Conservation (phyloP, 1,140 invertebrate genomes). For the Neomicropteryx cornuta region DNA sequence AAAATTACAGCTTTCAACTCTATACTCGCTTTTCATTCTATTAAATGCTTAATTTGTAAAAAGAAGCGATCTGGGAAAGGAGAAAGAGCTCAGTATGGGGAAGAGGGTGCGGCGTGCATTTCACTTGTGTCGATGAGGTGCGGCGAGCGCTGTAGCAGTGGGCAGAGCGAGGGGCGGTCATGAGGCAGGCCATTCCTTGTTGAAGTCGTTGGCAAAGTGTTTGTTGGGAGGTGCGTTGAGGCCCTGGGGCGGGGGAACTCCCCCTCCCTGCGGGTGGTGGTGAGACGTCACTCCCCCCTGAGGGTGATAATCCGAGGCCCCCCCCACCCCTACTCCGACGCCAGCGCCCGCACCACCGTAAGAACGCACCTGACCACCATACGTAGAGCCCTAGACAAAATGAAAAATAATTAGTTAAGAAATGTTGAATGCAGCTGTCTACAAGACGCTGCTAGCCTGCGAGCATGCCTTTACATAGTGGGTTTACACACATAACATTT, state of each 20-base stretch:
- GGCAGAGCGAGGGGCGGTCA: constrained; percentile 18
- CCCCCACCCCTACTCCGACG: constrained; percentile 28
- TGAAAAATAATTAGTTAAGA: constrained; percentile 4
- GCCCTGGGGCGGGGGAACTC: constrained; percentile 31
- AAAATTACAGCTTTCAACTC: too few relatives aligned
- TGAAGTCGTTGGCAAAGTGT: constrained; percentile 38
- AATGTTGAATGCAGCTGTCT: neutral
- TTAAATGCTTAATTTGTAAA: too few relatives aligned
- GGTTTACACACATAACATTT: too few relatives aligned
- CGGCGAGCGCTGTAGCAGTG: too few relatives aligned
- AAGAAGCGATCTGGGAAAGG: too few relatives aligned
- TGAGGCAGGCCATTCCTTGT: constrained; percentile 41
- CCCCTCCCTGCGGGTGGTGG: constrained; percentile 33
- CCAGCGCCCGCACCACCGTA: constrained; percentile 31
- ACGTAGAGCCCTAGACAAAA: constrained; percentile 33
- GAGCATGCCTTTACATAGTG: too few relatives aligned
- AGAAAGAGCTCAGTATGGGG: neutral
- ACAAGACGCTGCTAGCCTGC: neutral
- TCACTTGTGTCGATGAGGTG: too few relatives aligned
- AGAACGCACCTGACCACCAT: too few relatives aligned
- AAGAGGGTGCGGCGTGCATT: constrained; percentile 3
- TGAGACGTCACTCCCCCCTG: constrained; percentile 30
- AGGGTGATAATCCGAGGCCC: constrained; percentile 22
- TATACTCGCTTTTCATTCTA: too few relatives aligned
- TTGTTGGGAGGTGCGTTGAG: constrained; percentile 19